These are phyloP conservation scores for Euproctis similis DNA, from an alignment of 2,888 invertebrate species.

Conservation along the genomic window DNA sequence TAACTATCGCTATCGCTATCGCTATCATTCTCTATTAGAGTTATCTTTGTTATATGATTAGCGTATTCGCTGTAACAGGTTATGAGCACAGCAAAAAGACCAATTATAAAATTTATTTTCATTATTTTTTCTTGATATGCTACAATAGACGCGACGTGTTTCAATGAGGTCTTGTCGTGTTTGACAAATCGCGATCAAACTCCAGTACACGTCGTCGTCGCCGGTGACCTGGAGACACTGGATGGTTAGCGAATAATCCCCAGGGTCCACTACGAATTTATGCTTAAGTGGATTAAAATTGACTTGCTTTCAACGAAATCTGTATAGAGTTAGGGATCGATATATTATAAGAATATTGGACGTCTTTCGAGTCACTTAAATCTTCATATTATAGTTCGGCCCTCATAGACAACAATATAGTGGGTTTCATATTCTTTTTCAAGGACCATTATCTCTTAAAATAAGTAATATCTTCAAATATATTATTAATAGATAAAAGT, in stretches of 20 bases:
- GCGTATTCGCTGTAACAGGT: conserved; percentile 30
- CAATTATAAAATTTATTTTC: conserved; percentile 34
- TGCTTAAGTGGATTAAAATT: conserved; percentile 69
- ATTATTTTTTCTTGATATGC: conserved; percentile 29
- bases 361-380: conserved; percentile 23
- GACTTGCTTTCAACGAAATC: conserved; percentile 52
- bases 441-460: too few relatives aligned
- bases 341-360: conserved; percentile 50
- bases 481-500: too few relatives aligned
- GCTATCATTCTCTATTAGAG: too few relatives aligned
- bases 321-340: conserved; percentile 41
- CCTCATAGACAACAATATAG: too few relatives aligned
- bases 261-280: conserved; percentile 47
- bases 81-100: conserved; percentile 30
- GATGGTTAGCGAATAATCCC: conserved; percentile 36
- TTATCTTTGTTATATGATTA: conserved; percentile 14
- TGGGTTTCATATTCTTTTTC: too few relatives aligned
- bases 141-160: conserved; percentile 37
- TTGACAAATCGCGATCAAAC: conserved; percentile 37
- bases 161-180: conserved; percentile 35
- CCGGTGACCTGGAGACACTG: conserved; percentile 34
- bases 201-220: conserved; percentile 31
- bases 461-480: not conserved
- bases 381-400: not conserved
- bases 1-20: too few relatives aligned